Percentiles rank a stretch among this genome's conserved stretches.
phyloP scores from a whole-genome alignment of 2,797 vertebrate species.

The Euphonia xanthogaster region DNA sequence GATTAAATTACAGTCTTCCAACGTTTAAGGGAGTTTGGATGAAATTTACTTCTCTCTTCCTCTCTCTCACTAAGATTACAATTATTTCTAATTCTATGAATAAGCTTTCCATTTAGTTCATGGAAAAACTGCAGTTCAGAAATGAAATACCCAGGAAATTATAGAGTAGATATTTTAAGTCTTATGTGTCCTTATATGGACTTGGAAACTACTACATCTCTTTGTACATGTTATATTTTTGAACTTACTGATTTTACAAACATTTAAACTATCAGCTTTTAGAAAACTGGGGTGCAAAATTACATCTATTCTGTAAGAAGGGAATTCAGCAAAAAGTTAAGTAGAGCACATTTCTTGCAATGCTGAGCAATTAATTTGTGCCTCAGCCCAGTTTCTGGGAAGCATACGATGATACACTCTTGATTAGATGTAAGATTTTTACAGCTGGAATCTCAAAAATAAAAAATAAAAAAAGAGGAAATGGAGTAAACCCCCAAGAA shows the following conservation, averaged over 20 bases:
- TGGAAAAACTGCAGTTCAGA: background rate
- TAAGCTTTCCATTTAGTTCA: background rate
- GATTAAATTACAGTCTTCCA: slow-evolving; percentile 62
- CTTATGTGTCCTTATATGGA: background rate
- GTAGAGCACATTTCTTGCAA: background rate
- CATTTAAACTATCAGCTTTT: background rate
- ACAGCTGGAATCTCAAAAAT: background rate
- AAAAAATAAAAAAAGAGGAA: background rate
- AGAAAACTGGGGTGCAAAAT: background rate
- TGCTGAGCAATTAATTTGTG: background rate
- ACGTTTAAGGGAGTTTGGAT: slow-evolving; percentile 36
- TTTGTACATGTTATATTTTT: background rate
- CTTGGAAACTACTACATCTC: background rate
- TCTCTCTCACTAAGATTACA: background rate
- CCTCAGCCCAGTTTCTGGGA: background rate
- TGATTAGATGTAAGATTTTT: background rate
- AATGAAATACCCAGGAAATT: background rate
- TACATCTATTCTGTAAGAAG: background rate
- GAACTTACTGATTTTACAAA: background rate
- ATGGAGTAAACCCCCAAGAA: background rate
- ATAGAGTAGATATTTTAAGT: background rate
- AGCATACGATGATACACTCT: background rate
- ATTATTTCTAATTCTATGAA: slow-evolving; percentile 14
- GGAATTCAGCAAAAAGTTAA: background rate
- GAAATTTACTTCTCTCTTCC: background rate